Percentiles rank a stretch among this genome's conserved stretches.
Evolutionary conservation across 2,888 invertebrate genomes (phyloP).

Genomic region (Athrips mouffetella): DNA sequence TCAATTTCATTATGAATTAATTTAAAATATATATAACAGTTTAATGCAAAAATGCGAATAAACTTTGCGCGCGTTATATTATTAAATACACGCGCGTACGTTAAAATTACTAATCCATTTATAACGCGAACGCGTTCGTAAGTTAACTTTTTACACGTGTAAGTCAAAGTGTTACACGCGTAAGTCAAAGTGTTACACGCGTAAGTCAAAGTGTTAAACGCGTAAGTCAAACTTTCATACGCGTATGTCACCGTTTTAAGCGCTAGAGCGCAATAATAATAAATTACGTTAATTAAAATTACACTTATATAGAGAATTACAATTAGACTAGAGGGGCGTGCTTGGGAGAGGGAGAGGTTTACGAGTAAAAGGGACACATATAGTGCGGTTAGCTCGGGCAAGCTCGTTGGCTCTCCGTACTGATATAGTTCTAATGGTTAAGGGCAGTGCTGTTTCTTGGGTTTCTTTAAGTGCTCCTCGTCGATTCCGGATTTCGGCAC

Average conservation of each 20-base stretch:
- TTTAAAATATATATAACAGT: not conserved
- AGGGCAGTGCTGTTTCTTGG: slow-evolving; percentile 86
- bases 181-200: slow-evolving; percentile 12
- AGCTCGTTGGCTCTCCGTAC: slow-evolving; percentile 68
- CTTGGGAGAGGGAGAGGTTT: slow-evolving; percentile 28
- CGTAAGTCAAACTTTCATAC: slow-evolving; percentile 11
- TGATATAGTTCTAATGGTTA: slow-evolving; percentile 77
- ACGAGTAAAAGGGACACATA: slow-evolving; percentile 28
- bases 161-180: slow-evolving; percentile 21
- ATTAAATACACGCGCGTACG: slow-evolving; percentile 4
- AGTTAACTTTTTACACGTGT: not conserved
- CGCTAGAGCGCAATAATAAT: too few relatives aligned
- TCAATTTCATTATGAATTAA: not conserved
- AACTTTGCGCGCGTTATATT: not conserved
- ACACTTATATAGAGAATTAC: slow-evolving; percentile 8
- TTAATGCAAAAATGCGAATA: not conserved
- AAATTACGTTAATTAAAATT: slow-evolving; percentile 6
- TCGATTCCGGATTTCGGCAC: slow-evolving; percentile 78
- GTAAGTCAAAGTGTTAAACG: slow-evolving; percentile 14
- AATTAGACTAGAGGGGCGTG: slow-evolving; percentile 34
- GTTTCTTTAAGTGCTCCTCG: slow-evolving; percentile 89
- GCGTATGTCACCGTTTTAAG: slow-evolving; percentile 12
- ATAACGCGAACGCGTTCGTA: too few relatives aligned
- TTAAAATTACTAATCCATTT: too few relatives aligned
- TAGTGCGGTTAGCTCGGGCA: slow-evolving; percentile 33